These are phyloP conservation scores for Ichneumon xanthorius DNA, from an alignment of 2,888 invertebrate species.

Conservation along the genomic window DNA sequence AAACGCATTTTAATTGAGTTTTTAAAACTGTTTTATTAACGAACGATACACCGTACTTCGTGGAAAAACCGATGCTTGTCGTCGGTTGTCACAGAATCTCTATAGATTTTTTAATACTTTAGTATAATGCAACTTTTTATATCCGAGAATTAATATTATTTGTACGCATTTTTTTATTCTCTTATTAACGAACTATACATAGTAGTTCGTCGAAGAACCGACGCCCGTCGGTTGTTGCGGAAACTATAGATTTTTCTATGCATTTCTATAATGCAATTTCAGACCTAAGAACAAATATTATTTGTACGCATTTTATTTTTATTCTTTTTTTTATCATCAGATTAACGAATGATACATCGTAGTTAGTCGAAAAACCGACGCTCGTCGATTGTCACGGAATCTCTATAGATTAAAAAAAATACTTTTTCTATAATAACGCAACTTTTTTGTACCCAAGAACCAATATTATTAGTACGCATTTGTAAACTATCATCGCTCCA, in stretches of 20 bases:
- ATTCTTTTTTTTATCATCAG: too few relatives aligned
- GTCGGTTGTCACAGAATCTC: background rate
- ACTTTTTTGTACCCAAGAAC: conserved; percentile 21
- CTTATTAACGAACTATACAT: background rate
- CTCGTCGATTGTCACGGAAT: background rate
- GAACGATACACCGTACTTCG: background rate
- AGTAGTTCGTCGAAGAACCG: conserved; percentile 21
- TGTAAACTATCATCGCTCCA: conserved; percentile 22
- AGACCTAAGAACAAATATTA: conserved; percentile 2
- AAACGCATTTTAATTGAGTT: too few relatives aligned
- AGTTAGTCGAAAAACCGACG: conserved; percentile 23
- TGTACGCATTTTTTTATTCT: too few relatives aligned
- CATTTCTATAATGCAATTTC: background rate
- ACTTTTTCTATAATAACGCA: background rate
- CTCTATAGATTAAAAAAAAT: background rate
- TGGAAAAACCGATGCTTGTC: conserved; percentile 1
- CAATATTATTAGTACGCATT: conserved; percentile 6
- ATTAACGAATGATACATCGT: background rate
- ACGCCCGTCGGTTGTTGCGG: conserved; percentile 7
- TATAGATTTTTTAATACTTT: background rate
- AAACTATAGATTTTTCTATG: background rate
- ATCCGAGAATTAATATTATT: background rate
- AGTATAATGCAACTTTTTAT: background rate
- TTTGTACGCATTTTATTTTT: too few relatives aligned
- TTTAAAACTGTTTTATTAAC: too few relatives aligned